phyloP scores from a whole-genome alignment of 2,797 vertebrate genomes.

The Mallotus villosus region DNA sequence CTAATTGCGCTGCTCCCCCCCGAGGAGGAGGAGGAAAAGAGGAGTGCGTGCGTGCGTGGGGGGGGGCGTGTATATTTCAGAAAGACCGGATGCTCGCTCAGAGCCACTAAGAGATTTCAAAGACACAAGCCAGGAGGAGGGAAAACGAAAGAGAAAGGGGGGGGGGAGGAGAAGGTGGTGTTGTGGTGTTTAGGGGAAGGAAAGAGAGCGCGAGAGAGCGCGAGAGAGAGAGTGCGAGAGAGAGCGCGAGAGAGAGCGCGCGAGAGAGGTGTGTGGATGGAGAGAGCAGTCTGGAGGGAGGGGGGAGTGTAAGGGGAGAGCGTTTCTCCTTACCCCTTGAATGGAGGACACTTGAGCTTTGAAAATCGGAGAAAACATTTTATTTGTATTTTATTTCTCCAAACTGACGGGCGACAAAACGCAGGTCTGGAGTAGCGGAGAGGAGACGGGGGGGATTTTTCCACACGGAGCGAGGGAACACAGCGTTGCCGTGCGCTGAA shows the following conservation, averaged over 20 bases:
- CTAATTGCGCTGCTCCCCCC: constrained; percentile 39
- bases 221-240: too few species aligned
- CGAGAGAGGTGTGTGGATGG: constrained; percentile 36
- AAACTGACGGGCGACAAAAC: constrained; percentile 31
- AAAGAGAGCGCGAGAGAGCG: constrained; percentile 11
- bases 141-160: constrained; percentile 20
- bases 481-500: constrained; percentile 24
- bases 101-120: background rate
- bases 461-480: constrained; percentile 24
- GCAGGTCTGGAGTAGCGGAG: constrained; percentile 27
- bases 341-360: constrained; percentile 34
- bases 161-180: constrained; percentile 28
- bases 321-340: constrained; percentile 44
- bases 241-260: constrained; percentile 21
- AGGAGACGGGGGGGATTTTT: constrained; percentile 24
- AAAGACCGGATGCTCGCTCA: constrained; percentile 25
- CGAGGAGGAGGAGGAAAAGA: constrained; percentile 19
- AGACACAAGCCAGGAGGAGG: constrained; percentile 29
- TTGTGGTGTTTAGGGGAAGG: constrained; percentile 41
- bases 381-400: too few species aligned
- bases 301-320: constrained; percentile 44
- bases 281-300: constrained; percentile 33
- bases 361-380: constrained; percentile 32
- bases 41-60: constrained; percentile 18
- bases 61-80: constrained; percentile 36